Percentiles rank a stretch among this genome's conserved stretches.
Conservation (phyloP, 1,140 invertebrate species). For the Hylaeus anthracinus region DNA sequence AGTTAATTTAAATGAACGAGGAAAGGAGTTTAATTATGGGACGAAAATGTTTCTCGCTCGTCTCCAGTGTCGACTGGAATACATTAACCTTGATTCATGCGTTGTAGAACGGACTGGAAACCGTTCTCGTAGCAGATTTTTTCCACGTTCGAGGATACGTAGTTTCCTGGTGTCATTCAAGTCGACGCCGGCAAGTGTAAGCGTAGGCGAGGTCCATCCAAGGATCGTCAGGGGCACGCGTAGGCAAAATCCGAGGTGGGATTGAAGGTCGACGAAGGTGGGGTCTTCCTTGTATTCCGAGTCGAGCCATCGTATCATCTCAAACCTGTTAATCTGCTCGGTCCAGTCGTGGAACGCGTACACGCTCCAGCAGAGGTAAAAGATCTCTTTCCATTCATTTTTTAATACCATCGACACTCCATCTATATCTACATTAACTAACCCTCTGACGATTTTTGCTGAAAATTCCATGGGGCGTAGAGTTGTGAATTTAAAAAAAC, state of each 20-base stretch:
- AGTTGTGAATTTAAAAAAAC: too few relatives aligned
- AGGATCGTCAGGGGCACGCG: slow-evolving; percentile 52
- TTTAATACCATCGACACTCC: background rate
- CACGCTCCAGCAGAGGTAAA: background rate
- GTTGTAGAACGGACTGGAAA: background rate
- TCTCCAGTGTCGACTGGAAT: background rate
- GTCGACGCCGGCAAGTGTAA: background rate
- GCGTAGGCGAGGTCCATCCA: slow-evolving; percentile 47
- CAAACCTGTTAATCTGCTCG: slow-evolving; percentile 31
- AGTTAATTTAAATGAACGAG: too few relatives aligned
- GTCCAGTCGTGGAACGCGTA: background rate
- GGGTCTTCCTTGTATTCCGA: slow-evolving; percentile 31
- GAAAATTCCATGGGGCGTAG: too few relatives aligned
- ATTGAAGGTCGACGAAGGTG: slow-evolving; percentile 37
- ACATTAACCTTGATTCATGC: background rate
- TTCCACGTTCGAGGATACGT: background rate
- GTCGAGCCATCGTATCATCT: slow-evolving; percentile 12
- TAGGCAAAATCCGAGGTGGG: slow-evolving; percentile 56
- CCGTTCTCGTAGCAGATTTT: background rate
- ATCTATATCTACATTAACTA: too few relatives aligned
- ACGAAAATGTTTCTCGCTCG: background rate
- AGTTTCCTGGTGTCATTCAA: background rate
- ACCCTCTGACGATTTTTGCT: too few relatives aligned
- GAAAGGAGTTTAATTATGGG: too few relatives aligned
- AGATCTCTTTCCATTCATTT: too few relatives aligned